Evolutionary conservation across 2,113 vertebrate genomes (phyloP), one percentile per base, ranked within the genome.

Genomic region (Menidia beryllina): DNA sequence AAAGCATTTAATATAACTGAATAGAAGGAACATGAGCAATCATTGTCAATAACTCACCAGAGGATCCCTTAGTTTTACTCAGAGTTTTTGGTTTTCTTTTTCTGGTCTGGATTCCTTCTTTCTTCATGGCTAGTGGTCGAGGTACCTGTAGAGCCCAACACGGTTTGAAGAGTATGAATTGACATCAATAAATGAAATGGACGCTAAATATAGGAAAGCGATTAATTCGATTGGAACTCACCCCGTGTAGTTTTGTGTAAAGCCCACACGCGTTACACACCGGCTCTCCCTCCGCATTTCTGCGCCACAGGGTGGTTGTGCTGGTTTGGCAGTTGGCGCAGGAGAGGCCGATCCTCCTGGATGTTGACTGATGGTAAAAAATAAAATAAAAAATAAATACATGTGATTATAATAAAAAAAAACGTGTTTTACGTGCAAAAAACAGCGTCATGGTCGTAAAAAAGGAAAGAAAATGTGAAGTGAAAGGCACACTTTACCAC

Each of bases 61-160:
- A 98, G 76, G 96, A 96, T 64, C 95, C 81, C 77, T 99, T 99
- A 43, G 94, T 91, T 92, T 99, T 99, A 92, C 95, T 97, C 89
- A 97, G 85, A 74, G 97, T 97, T 93, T 99, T 99, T n/a, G 98
- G 98, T 94, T 99, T 99, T 92, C 98, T 88, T 91, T 99, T 99
- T 86, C 98, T 95, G 0, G 98, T 99, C 93, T 99, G 98, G 93
- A 99, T 99, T 73, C 98, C 97, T 87, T 99, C 98, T 93, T 99
- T 99, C 92, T 99, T 99, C 98, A 99, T 99, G 72, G 98, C 98
- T 62, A 99, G 95, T 0, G 98, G 98, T 55, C 98, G 94, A 56
- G 98, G 97, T 63, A 99, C 98, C 98, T 99, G 84, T 72, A 90
- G 57, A 68, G 52, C 0, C 23, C 2, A 59, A 19, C 3, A 23